Conservation (phyloP, 2,888 invertebrate genomes). For the Stenodera caucasica region DNA sequence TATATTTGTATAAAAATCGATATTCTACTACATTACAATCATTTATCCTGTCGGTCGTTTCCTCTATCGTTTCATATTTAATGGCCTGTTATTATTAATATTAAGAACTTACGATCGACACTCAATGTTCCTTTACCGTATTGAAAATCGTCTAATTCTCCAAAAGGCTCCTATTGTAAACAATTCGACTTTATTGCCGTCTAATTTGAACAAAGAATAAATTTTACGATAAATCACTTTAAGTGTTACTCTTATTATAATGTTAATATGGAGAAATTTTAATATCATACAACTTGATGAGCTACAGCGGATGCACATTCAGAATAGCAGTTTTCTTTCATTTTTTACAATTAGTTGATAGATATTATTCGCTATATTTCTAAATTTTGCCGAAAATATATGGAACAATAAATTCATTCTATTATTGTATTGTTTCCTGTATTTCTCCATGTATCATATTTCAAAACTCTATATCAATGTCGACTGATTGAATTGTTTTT, state of each 20-base stretch:
- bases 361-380: not conserved
- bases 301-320: not conserved
- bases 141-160: too few relatives aligned
- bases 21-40: slow-evolving; percentile 9
- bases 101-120: slow-evolving; percentile 1
- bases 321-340: not conserved
- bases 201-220: too few relatives aligned
- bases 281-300: not conserved
- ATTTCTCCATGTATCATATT: not conserved
- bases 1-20: slow-evolving; percentile 8
- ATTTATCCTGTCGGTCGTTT: slow-evolving; percentile 9
- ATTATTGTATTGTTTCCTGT: not conserved
- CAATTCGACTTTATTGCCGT: not conserved
- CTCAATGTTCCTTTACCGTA: not conserved
- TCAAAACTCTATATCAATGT: not conserved
- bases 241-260: not conserved
- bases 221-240: not conserved
- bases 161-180: too few relatives aligned
- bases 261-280: not conserved
- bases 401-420: not conserved
- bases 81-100: slow-evolving; percentile 7
- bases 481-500: not conserved
- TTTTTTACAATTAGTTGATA: too few relatives aligned
- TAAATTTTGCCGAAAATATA: not conserved
- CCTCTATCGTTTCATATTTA: slow-evolving; percentile 13